A percentile compares a stretch with the other conserved stretches of the same genome.
Conservation (phyloP, 2,113 vertebrate genomes). For the Hydrolagus affinis region DNA sequence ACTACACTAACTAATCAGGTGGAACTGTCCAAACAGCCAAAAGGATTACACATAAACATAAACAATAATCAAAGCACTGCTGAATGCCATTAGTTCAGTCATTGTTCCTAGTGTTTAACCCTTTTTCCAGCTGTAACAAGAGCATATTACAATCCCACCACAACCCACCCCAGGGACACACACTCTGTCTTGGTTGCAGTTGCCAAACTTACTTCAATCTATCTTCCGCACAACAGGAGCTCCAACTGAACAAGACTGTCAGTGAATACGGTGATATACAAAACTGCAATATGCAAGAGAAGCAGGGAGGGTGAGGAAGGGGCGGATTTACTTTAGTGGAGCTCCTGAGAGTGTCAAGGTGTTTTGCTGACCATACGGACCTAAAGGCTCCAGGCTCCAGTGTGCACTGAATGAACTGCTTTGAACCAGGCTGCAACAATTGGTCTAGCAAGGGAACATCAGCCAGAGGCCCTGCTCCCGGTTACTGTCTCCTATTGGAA, state of each 20-base stretch:
- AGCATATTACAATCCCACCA: background rate
- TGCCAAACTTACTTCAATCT: background rate
- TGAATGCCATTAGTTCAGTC: background rate
- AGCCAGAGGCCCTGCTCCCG: too few relatives aligned
- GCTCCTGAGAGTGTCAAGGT: too few relatives aligned
- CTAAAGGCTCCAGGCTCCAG: too few relatives aligned
- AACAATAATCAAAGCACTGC: background rate
- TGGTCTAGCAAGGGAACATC: too few relatives aligned
- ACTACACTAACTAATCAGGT: background rate
- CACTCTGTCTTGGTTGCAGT: background rate
- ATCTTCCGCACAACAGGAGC: background rate
- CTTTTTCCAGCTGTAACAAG: background rate
- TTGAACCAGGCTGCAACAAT: too few relatives aligned
- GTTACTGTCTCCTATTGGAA: too few relatives aligned
- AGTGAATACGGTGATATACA: background rate
- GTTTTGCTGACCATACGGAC: too few relatives aligned
- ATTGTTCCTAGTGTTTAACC: background rate
- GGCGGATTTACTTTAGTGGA: too few relatives aligned
- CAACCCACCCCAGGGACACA: background rate
- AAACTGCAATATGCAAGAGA: too few relatives aligned
- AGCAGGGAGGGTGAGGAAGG: too few relatives aligned
- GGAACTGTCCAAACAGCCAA: background rate
- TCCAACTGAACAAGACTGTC: background rate
- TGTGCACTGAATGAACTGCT: too few relatives aligned
- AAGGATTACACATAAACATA: background rate